Percentiles rank a stretch among this genome's conserved stretches.
These are phyloP conservation scores for Epizoanthus rinbou DNA, from an alignment of 92 coral and sea anemone genomes.

Conservation along the genomic window DNA sequence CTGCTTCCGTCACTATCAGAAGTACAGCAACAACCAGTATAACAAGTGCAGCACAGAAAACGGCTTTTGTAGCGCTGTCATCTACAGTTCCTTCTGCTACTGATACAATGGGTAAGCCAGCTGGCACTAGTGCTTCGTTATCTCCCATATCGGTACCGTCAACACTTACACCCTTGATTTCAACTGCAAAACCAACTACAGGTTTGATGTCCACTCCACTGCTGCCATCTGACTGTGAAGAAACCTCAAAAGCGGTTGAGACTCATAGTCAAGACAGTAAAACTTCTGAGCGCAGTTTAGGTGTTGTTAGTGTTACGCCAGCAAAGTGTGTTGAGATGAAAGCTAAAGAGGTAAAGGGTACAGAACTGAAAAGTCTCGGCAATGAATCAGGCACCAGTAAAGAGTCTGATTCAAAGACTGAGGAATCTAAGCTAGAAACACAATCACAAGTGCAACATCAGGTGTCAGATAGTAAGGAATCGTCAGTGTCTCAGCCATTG, in stretches of 20 bases:
- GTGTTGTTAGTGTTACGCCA: neutral
- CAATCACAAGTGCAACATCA: slow-evolving; percentile 9
- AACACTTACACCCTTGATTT: neutral
- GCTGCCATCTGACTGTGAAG: neutral
- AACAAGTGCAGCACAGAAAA: neutral
- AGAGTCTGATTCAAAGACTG: neutral
- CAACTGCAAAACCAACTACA: neutral
- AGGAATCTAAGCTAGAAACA: neutral
- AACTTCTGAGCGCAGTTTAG: neutral
- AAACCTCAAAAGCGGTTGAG: neutral
- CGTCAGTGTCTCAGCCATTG: neutral
- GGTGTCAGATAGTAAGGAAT: neutral
- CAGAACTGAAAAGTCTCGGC: neutral
- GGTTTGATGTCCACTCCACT: neutral
- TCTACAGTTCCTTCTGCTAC: neutral
- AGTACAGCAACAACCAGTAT: neutral
- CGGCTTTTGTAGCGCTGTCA: neutral
- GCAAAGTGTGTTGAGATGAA: neutral
- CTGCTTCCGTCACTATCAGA: neutral
- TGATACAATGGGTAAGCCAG: neutral
- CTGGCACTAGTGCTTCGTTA: neutral
- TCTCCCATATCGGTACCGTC: neutral
- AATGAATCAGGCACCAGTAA: neutral
- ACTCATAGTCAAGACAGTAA: neutral
- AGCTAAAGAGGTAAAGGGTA: neutral